Base-by-base conservation (phyloP, 2,888 invertebrate genomes). In the Pheosia gnoma region DNA sequence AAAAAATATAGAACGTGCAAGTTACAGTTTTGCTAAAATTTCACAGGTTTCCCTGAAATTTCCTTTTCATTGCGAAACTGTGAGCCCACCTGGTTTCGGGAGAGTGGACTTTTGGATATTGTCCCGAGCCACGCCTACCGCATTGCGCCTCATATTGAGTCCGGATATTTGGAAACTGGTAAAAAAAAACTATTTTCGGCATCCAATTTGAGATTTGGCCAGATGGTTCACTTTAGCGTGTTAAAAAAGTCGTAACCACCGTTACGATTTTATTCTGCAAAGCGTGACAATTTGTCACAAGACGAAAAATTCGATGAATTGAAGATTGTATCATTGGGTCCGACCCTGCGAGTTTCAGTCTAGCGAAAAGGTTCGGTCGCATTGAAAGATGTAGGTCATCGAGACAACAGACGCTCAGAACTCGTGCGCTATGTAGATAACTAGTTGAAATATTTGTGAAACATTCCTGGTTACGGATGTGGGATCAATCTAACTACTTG, bases 91-190 rank as follows among this genome's bases (percentile, higher is more conserved):
- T 59, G 54, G 25, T 58, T 72, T 63, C 58, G 61, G 36, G 38
- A 58, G 45, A 61, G 53, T 6, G 39, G 52, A 61, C 63, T 63
- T 62, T 57, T 49, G 59, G 53, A n/a, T 25, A 25, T 25, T 25
- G 25, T 25, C 25, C 59, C 59, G 56, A 59, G 75, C 69, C 77
- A 72, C 73, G 77, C 77, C 73, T 82, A 81, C 79, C 82, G 85
- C 86, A 85, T 67, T 85, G 85, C 84, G 84, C 78, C 80, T 83
- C 78, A 79, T 81, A 82, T 80, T 64, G 70, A 71, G 70, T 71
- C 71, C 69, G 66, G 58, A 64, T 70, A 76, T 79, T 82, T 78
- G 76, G 79, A 81, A 79, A 75, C 68, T 71, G 9, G 3, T 59
- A 67, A 63, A 75, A 75, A 80, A 79, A 66, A 71, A 60, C 57